These are phyloP conservation scores for Piaya cayana DNA, from an alignment of 2,113 vertebrate species.

Conservation along the genomic window DNA sequence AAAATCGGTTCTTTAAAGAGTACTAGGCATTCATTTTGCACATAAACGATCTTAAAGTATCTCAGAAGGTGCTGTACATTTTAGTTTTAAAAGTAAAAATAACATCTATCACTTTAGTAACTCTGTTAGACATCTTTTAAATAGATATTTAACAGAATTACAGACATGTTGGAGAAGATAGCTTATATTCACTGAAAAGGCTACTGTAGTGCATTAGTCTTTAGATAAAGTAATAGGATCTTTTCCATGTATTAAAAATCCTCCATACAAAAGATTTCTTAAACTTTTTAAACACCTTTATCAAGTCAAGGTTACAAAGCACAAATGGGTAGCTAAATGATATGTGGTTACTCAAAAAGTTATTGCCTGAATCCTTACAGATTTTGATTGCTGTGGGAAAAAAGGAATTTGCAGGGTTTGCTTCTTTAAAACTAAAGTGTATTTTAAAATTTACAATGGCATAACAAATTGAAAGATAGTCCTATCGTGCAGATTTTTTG, in stretches of 20 bases:
- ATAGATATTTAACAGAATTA: slow-evolving; percentile 60
- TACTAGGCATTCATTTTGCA: slow-evolving; percentile 61
- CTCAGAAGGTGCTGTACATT: slow-evolving; percentile 49
- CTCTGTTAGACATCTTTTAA: slow-evolving; percentile 55
- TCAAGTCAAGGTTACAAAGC: slow-evolving; percentile 46
- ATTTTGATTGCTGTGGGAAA: slow-evolving; percentile 33
- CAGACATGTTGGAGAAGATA: slow-evolving; percentile 28
- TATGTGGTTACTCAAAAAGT: slow-evolving; percentile 7
- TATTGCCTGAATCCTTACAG: background rate
- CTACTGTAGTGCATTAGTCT: slow-evolving; percentile 46
- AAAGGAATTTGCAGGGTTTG: slow-evolving; percentile 22
- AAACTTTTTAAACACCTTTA: slow-evolving; percentile 31
- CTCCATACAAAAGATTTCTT: slow-evolving; percentile 47
- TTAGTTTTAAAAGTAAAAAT: slow-evolving; percentile 68
- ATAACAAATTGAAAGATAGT: background rate
- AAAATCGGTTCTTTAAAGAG: slow-evolving; percentile 66
- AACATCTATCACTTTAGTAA: slow-evolving; percentile 50
- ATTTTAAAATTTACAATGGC: slow-evolving; percentile 37
- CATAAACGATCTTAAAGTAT: slow-evolving; percentile 58
- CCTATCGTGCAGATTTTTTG: background rate
- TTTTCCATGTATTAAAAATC: slow-evolving; percentile 43
- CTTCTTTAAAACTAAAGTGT: slow-evolving; percentile 25
- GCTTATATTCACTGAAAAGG: slow-evolving; percentile 58
- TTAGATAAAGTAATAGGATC: slow-evolving; percentile 50
- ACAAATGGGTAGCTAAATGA: slow-evolving; percentile 35